Evolutionary conservation across 2,888 invertebrate species (phyloP), one percentile per base, ranked within the genome.

Genomic region (Chouioia cunea): DNA sequence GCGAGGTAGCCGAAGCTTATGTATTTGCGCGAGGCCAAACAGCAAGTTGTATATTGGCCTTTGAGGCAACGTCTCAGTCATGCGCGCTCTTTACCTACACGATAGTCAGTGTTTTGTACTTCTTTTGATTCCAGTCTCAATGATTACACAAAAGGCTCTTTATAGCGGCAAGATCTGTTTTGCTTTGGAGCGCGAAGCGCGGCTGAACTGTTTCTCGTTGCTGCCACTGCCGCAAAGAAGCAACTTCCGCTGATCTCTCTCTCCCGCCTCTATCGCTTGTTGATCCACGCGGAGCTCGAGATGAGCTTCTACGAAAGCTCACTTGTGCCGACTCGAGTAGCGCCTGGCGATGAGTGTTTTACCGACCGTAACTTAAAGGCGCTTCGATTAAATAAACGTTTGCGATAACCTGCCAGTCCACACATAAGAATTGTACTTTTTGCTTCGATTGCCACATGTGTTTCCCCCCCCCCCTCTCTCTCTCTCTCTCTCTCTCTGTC

Each of bases 381-480:
- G 71, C 72, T 69, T 73, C 76, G 72, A 74, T 76, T 78, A 80
- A 81, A 81, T 80, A 82, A 82, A 82, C 79, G 48, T 65, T 59
- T 69, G 63, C 63, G 56, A 53, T 27, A 27, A 27, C 63, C 67
- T n/a, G 52, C 44, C 27, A 23, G 8, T 59, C 58, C 52, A 48
- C 46, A 53, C 46, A 66, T 20, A 52, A 44, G 18, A 15, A 22
- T 15, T 54, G 36, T 23, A 22, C 54, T 18, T 65, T 27, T 27
- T 27, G 27, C 27, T 27, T 27, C 27, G 27, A 27, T 27, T 6
- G 27, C 27, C 27, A 27, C 27, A 27, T 27, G 6, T 27, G 27
- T 6, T n/a, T n/a, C n/a, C n/a, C n/a, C n/a, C n/a, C n/a, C n/a
- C n/a, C n/a, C n/a, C n/a, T n/a, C n/a, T n/a, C n/a, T n/a, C n/a